Conservation (phyloP, 2,888 invertebrate species). For the Pherbina coryleti region DNA sequence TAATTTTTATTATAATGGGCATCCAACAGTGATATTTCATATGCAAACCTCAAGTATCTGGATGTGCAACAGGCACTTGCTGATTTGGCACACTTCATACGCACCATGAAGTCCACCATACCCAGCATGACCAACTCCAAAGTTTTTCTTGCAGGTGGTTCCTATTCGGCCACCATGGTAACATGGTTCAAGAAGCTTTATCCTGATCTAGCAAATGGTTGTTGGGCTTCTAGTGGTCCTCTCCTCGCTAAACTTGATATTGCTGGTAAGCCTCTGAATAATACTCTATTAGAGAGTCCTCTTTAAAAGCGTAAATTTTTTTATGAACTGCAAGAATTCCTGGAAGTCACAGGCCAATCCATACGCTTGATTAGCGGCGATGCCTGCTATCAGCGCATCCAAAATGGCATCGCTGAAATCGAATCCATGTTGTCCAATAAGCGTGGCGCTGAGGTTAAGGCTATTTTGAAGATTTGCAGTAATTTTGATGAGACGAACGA, state of each 20-base stretch:
- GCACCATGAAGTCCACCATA: constrained; percentile 67
- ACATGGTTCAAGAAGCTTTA: constrained; percentile 77
- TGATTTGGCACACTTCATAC: constrained; percentile 77
- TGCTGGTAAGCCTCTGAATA: constrained; percentile 60
- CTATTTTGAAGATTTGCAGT: constrained; percentile 55
- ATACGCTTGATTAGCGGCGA: constrained; percentile 61
- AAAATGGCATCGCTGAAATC: constrained; percentile 50
- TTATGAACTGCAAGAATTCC: constrained; percentile 61
- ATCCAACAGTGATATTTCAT: constrained; percentile 70
- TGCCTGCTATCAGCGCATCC: constrained; percentile 60
- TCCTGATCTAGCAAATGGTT: constrained; percentile 74
- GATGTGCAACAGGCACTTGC: constrained; percentile 77
- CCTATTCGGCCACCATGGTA: constrained; percentile 78
- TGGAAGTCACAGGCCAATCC: constrained; percentile 65
- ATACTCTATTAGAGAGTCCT: background rate
- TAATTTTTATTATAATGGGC: background rate
- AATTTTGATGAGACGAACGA: constrained; percentile 52
- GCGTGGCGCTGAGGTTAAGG: background rate
- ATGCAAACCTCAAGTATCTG: constrained; percentile 74
- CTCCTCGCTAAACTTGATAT: constrained; percentile 76
- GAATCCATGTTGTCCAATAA: background rate
- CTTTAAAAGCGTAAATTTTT: background rate
- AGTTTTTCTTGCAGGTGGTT: constrained; percentile 75
- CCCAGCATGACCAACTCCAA: constrained; percentile 66
- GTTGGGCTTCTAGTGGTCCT: constrained; percentile 77